Evolutionary conservation across 2,888 invertebrate species (phyloP), one percentile per base, ranked within the genome.

Genomic region (Agonopterix arenella): DNA sequence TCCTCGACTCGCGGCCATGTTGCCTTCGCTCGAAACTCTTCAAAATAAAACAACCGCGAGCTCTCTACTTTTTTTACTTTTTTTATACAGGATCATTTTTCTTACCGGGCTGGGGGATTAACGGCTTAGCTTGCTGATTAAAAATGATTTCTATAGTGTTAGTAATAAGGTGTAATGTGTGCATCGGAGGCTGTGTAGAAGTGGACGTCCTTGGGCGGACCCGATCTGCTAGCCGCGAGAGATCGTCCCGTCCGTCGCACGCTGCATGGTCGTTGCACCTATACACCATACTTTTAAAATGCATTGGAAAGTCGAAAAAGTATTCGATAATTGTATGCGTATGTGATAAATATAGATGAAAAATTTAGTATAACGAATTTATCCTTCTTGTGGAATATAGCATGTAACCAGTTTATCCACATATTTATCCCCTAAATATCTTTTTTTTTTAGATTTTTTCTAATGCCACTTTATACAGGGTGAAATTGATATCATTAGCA

Each of bases 141-240:
- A 84, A 70, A 70, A 56, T 74, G 50, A 56, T 48, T 53, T 63
- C 67, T 83, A 56, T 54, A n/a, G 2, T 13, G 36, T 55, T 46
- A 8, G 42, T 0, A 11, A 58, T 81, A 84, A 70, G 70, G 79
- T 76, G 62, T 55, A 52, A 59, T 56, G 53, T 7, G 53, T 52
- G 52, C 55, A 28, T 52, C 51, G 62, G 70, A 72, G 73, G 80
- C 76, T 77, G 72, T 61, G 59, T 49, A 50, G 65, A 72, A 88
- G 80, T 85, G 85, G 88, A 85, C 84, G 89, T 88, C 89, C 89
- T 89, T 89, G 88, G 79, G 84, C 83, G 88, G 88, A 89, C 88
- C 81, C 84, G 89, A 89, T 88, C 88, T 84, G 89, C 89, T 85
- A 84, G 83, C 71, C 75, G 70, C 81, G 79, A 82, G 85, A 85